phyloP scores from a whole-genome alignment of 2,113 vertebrate genomes.

The Lontra canadensis region DNA sequence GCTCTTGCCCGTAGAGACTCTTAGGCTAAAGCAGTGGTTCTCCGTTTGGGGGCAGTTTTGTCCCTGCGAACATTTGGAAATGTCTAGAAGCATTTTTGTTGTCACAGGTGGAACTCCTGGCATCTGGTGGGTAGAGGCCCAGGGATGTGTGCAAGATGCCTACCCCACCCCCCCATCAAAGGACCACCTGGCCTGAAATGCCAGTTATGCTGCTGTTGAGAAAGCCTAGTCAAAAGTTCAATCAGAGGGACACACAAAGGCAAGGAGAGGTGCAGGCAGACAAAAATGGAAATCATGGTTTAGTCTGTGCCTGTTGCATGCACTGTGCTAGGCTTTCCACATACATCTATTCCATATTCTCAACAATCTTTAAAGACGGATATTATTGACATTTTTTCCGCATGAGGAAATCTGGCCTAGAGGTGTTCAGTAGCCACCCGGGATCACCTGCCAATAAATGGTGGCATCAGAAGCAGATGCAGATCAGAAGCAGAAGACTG shows the following conservation, averaged over 20 bases:
- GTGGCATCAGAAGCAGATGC: background rate
- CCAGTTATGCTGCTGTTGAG: background rate
- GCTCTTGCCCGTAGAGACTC: background rate
- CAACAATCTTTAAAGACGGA: background rate
- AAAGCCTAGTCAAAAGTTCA: background rate
- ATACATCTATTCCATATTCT: background rate
- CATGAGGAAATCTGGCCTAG: background rate
- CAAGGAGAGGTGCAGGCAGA: background rate
- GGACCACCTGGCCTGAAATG: background rate
- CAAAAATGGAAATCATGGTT: background rate
- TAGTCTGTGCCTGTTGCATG: background rate
- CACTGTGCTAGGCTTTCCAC: background rate
- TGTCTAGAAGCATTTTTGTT: background rate
- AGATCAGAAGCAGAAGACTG: background rate
- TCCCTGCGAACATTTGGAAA: background rate
- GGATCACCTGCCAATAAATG: background rate
- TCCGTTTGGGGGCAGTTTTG: background rate
- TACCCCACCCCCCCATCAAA: background rate
- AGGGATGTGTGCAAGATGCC: background rate
- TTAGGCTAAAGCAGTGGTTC: background rate
- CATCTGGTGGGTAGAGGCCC: background rate
- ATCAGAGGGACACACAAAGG: background rate
- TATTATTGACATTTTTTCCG: constrained; percentile 18
- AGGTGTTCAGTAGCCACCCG: background rate
- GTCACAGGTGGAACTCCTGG: background rate